Conservation (phyloP, 2,113 vertebrate species). For the Solenodon paradoxus region DNA sequence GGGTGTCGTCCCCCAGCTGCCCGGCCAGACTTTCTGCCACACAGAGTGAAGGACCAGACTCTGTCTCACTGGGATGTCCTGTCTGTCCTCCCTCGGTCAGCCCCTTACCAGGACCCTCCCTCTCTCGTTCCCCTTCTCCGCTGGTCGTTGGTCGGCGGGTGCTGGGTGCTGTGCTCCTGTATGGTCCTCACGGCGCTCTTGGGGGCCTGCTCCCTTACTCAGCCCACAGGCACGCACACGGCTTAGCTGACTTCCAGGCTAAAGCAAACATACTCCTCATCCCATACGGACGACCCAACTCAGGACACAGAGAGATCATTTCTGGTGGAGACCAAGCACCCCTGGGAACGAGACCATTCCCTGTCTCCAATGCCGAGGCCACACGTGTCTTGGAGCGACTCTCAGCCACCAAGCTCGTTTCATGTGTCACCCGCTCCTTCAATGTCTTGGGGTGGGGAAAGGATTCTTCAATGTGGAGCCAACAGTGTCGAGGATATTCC, state of each 20-base stretch:
- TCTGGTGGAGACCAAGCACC: not conserved
- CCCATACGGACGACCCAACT: slow-evolving; percentile 5
- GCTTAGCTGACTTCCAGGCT: not conserved
- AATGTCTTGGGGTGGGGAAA: not conserved
- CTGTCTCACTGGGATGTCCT: too few species aligned
- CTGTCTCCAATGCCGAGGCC: not conserved
- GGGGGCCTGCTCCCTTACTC: not conserved
- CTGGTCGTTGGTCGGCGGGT: too few species aligned
- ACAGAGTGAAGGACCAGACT: too few species aligned
- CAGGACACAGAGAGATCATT: slow-evolving; percentile 15
- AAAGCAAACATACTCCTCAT: slow-evolving; percentile 4
- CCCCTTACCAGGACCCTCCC: too few species aligned
- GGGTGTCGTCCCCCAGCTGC: too few species aligned
- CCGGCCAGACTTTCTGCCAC: too few species aligned
- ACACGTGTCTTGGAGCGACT: not conserved
- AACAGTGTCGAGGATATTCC: too few species aligned
- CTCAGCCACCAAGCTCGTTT: not conserved
- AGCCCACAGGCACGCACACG: not conserved
- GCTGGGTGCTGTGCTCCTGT: not conserved
- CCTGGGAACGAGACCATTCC: not conserved
- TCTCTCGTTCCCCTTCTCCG: too few species aligned
- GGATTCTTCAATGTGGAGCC: not conserved
- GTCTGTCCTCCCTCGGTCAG: too few species aligned
- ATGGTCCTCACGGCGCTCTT: fast-evolving
- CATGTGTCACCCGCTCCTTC: not conserved